phyloP scores from a whole-genome alignment of 1,140 invertebrate genomes.

The Tetraneura akinire region DNA sequence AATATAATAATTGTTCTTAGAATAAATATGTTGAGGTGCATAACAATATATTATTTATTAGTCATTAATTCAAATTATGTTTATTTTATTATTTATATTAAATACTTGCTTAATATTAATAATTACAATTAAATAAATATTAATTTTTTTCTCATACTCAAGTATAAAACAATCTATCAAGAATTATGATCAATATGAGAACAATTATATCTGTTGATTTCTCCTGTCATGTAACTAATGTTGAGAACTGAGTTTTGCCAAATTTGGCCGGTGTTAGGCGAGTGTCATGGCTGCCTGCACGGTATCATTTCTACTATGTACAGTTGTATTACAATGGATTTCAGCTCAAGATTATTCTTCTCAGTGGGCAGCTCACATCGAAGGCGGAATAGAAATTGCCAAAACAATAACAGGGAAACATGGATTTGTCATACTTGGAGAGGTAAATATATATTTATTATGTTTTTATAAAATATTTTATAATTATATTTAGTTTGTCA shows the following conservation, averaged over 20 bases:
- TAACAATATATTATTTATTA: too few species aligned
- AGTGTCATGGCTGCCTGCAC: slow-evolving; percentile 44
- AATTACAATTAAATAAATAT: background rate
- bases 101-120: too few species aligned
- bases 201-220: background rate
- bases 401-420: slow-evolving; percentile 53
- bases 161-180: background rate
- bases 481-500: too few species aligned
- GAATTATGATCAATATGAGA: background rate
- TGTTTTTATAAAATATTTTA: background rate
- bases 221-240: slow-evolving; percentile 12
- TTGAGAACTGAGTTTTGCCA: slow-evolving; percentile 41
- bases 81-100: too few species aligned
- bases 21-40: too few species aligned
- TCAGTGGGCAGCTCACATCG: slow-evolving; percentile 56
- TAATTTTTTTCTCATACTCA: background rate
- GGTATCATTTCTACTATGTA: slow-evolving; percentile 27
- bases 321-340: background rate
- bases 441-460: slow-evolving; percentile 53
- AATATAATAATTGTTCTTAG: too few species aligned
- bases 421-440: slow-evolving; percentile 54
- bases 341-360: slow-evolving; percentile 53
- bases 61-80: too few species aligned
- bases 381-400: slow-evolving; percentile 54
- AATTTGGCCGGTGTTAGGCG: slow-evolving; percentile 31